These are phyloP conservation scores for Electrona antarctica DNA, from an alignment of 2,113 vertebrate genomes.

Conservation along the genomic window DNA sequence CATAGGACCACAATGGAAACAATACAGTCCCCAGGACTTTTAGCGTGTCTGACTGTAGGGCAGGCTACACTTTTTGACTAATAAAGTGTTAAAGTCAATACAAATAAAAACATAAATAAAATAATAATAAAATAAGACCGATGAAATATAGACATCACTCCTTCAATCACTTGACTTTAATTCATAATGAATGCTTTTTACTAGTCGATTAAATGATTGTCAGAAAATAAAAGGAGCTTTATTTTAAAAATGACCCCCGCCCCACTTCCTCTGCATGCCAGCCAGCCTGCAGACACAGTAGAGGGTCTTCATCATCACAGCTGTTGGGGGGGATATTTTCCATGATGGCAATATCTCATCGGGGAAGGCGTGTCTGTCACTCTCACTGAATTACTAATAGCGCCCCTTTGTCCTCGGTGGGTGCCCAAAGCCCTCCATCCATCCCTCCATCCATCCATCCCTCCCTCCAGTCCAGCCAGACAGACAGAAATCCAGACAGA, in stretches of 20 bases:
- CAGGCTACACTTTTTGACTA: no score
- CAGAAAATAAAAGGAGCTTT: no score
- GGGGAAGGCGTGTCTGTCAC: constrained; percentile 76
- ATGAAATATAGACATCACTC: not conserved
- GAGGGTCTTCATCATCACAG: constrained; percentile 55
- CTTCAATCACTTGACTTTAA: not conserved
- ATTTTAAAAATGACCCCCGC: not conserved
- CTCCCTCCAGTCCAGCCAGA: no score
- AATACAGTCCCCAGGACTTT: no score
- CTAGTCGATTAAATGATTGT: not conserved
- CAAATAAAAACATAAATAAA: no score
- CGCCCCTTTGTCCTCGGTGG: constrained; percentile 79
- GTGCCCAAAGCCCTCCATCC: constrained; percentile 38
- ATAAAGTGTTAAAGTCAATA: no score
- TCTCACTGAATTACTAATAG: constrained; percentile 61
- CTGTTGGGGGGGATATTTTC: constrained; percentile 60
- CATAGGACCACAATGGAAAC: no score
- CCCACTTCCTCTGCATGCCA: constrained; percentile 36
- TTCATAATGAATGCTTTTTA: constrained; percentile 1
- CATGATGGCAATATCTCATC: constrained; percentile 66
- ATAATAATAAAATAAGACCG: no score
- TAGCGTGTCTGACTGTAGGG: no score
- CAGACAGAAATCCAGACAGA: not conserved
- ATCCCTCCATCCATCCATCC: no score
- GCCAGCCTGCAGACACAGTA: constrained; percentile 34